Evolutionary conservation across 2,888 invertebrate species (phyloP).

Genomic region (Lasioglossum marginatum): DNA sequence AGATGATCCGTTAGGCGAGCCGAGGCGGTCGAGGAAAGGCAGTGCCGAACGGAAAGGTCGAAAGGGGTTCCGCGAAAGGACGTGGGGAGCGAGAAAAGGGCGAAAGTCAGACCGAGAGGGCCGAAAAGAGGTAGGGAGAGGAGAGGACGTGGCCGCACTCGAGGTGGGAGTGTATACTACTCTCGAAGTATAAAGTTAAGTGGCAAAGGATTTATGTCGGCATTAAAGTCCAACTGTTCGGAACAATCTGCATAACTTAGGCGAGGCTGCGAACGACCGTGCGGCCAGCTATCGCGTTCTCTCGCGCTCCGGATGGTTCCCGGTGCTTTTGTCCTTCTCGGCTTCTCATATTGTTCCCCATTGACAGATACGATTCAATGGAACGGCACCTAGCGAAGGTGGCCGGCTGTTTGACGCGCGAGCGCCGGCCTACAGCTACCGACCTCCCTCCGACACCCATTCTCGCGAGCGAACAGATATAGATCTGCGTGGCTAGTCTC

Average conservation of each 20-base stretch:
- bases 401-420: constrained; percentile 67
- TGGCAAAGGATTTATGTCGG: constrained; percentile 83
- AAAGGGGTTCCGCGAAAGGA: constrained; percentile 13
- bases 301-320: constrained; percentile 50
- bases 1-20: constrained; percentile 26
- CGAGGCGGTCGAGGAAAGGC: constrained; percentile 16
- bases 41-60: constrained; percentile 9
- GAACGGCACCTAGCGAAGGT: constrained; percentile 66
- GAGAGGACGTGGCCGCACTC: not conserved
- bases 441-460: not conserved
- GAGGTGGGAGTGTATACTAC: constrained; percentile 65
- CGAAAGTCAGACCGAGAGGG: constrained; percentile 1
- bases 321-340: constrained; percentile 43
- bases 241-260: constrained; percentile 83
- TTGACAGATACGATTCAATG: constrained; percentile 82
- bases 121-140: not conserved
- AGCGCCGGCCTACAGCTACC: constrained; percentile 50
- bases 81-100: constrained; percentile 1
- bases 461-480: not conserved
- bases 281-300: constrained; percentile 58
- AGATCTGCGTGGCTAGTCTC: not conserved
- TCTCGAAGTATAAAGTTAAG: constrained; percentile 82
- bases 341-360: constrained; percentile 76
- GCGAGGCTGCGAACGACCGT: constrained; percentile 70
- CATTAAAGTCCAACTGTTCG: constrained; percentile 83